phyloP scores from a whole-genome alignment of 1,140 invertebrate genomes.

The Ips nitidus region DNA sequence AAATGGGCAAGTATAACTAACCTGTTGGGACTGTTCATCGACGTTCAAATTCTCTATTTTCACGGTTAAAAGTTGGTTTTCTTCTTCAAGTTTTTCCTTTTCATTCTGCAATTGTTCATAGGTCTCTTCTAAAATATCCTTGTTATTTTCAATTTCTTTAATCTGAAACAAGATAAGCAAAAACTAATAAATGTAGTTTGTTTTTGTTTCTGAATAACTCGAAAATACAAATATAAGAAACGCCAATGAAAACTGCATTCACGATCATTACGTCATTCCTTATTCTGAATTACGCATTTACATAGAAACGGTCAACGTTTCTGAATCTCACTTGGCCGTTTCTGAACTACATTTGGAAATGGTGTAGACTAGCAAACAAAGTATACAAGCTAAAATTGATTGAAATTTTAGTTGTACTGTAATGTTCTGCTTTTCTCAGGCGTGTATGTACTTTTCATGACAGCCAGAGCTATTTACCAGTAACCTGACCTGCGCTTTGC shows the following conservation, averaged over 20 bases:
- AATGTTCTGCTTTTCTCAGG: too few species aligned
- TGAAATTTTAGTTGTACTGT: too few species aligned
- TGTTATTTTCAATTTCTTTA: conserved; percentile 60
- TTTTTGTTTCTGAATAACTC: neutral
- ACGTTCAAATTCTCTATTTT: conserved; percentile 11
- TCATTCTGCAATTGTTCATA: conserved; percentile 53
- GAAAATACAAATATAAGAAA: neutral
- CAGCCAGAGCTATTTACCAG: too few species aligned
- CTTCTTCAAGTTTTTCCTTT: conserved; percentile 48
- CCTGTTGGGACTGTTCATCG: neutral
- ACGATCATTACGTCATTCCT: too few species aligned
- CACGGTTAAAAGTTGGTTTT: conserved; percentile 35
- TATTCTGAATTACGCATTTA: too few species aligned
- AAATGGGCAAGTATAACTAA: neutral
- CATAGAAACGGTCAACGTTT: too few species aligned
- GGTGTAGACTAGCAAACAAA: too few species aligned
- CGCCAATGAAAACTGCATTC: neutral
- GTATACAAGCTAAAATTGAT: too few species aligned
- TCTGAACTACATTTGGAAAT: too few species aligned
- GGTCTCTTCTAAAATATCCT: conserved; percentile 54
- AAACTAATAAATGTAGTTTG: neutral
- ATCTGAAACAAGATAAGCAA: conserved; percentile 45
- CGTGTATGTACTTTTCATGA: too few species aligned
- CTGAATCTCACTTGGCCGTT: too few species aligned
- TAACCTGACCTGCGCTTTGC: too few species aligned